phyloP scores from a whole-genome alignment of 2,797 vertebrate species.

The Xiphorhynchus erythropygius region DNA sequence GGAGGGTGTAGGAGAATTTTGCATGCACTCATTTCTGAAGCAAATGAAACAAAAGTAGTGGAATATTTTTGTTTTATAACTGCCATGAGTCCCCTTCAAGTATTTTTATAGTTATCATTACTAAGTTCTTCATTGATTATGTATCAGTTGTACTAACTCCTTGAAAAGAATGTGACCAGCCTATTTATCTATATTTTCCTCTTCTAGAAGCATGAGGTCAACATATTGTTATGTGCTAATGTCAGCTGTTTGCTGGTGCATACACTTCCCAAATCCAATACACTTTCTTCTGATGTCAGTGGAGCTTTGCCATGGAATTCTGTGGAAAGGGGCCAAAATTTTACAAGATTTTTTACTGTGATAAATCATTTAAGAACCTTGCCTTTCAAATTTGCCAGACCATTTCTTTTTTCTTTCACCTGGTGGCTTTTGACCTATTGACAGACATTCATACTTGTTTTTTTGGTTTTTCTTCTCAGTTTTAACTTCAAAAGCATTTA shows the following conservation, averaged over 20 bases:
- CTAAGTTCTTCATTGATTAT: neutral
- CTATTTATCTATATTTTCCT: neutral
- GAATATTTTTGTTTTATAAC: conserved; percentile 13
- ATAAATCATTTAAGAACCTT: neutral
- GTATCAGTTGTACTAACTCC: neutral
- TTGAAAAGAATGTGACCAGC: neutral
- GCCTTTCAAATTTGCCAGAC: neutral
- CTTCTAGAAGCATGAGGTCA: neutral
- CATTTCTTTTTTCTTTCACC: neutral
- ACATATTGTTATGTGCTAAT: neutral
- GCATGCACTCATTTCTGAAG: neutral
- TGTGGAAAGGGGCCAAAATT: neutral
- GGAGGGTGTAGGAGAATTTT: conserved; percentile 5
- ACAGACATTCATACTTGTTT: neutral
- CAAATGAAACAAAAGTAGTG: neutral
- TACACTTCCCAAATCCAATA: neutral
- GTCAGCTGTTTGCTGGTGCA: neutral
- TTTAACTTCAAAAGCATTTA: neutral
- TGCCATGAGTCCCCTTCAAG: neutral
- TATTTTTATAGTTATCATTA: neutral
- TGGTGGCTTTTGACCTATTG: neutral
- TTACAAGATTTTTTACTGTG: neutral
- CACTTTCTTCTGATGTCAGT: neutral
- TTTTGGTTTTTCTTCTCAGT: neutral
- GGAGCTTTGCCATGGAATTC: neutral